A percentile compares a stretch with the other conserved stretches of the same genome.
phyloP scores from a whole-genome alignment of 2,888 invertebrate species.

The Oscheius sp. region DNA sequence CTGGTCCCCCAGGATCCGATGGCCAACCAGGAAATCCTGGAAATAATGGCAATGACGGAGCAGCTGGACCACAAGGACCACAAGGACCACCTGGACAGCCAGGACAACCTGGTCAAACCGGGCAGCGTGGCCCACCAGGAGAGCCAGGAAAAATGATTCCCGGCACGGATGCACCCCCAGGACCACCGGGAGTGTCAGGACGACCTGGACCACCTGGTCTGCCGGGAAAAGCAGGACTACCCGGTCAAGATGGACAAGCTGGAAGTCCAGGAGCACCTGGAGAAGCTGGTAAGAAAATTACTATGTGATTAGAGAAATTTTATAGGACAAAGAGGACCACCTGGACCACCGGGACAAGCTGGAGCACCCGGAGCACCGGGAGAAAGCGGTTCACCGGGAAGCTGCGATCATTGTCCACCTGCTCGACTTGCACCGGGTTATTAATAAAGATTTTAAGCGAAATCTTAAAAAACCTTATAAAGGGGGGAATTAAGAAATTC shows the following conservation, averaged over 20 bases:
- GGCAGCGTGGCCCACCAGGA: conserved; percentile 57
- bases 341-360: conserved; percentile 63
- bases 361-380: conserved; percentile 56
- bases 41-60: conserved; percentile 58
- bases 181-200: conserved; percentile 63
- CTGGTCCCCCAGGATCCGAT: conserved; percentile 64
- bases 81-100: conserved; percentile 63
- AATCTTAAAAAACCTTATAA: background rate
- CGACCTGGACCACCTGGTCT: conserved; percentile 61
- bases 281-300: conserved; percentile 47
- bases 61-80: conserved; percentile 61
- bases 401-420: conserved; percentile 64
- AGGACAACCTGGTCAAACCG: conserved; percentile 61
- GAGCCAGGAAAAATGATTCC: conserved; percentile 56
- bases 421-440: conserved; percentile 64
- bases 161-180: conserved; percentile 55
- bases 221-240: conserved; percentile 54
- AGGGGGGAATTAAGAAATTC: no score
- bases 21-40: conserved; percentile 65
- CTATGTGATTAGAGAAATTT: no score
- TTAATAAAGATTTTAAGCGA: no score
- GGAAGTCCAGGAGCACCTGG: conserved; percentile 41
- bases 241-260: conserved; percentile 42
- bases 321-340: conserved; percentile 62
- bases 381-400: conserved; percentile 57